Evolutionary conservation across 2,888 invertebrate genomes (phyloP), one percentile per base, ranked within the genome.

Genomic region (Parochlus steinenii): DNA sequence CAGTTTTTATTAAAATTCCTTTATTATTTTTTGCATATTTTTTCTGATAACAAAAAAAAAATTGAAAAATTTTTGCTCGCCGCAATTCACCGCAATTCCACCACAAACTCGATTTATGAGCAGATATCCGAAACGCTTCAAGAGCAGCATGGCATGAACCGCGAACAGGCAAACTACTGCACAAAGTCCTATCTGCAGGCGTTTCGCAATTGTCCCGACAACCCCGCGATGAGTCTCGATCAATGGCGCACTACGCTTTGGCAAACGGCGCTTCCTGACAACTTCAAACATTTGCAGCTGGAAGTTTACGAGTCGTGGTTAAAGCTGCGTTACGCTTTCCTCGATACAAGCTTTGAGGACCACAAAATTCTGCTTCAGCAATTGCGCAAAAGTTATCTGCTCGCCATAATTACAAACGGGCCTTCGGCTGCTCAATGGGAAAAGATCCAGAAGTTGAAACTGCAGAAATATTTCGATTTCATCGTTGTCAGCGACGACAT

Each of bases 381-480:
- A 38, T 63, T 86, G 47, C 71, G 76, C 48, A 67, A 72, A 54
- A 71, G 74, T 51, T 86, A 80, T 56, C 65, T 74, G 45, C 63
- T 86, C 47, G 83, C 74, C 45, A 64, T 87, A 47, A 81, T 86
- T 51, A 83, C 85, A 46, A 87, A 87, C 58, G 86, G 86, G 31
- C 78, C 85, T 8, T 82, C 85, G 39, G 70, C 74, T 42, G 77
- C 81, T 22, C 86, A 87, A 58, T 85, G 86, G 83, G 86, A 87
- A 63, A 87, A 87, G 62, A 68, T 87, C 43, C 66, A 71, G 40
- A 69, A 69, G 44, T 64, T 83, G 43, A 67, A 71, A 34, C 63
- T 83, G 28, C 66, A 69, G 45, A 66, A 69, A 47, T 74, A 72
- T 59, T 85, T 85, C 58, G 81, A 83, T 60, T 69, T 76, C 48